Percentiles rank a stretch among this genome's conserved stretches.
Conservation (phyloP, 2,797 vertebrate species). For the Scarus forsteni region DNA sequence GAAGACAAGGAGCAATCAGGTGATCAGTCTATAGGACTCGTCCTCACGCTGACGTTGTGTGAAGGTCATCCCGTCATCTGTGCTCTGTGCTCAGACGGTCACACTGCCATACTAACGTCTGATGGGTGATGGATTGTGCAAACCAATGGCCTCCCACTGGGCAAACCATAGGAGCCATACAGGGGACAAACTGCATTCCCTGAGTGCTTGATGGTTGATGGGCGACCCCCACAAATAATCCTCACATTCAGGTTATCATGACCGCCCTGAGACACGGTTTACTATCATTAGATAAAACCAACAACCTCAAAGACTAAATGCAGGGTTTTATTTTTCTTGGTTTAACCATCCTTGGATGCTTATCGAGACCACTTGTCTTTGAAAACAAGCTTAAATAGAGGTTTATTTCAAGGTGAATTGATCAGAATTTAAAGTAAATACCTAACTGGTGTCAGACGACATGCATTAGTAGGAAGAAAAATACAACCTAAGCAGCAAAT, state of each 20-base stretch:
- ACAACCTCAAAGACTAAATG: not conserved
- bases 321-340: no score
- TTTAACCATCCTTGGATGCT: not conserved
- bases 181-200: slow-evolving; percentile 11
- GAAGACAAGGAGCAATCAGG: slow-evolving; percentile 66
- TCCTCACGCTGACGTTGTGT: slow-evolving; percentile 56
- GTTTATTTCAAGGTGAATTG: not conserved
- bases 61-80: slow-evolving; percentile 71
- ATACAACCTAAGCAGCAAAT: no score
- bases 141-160: slow-evolving; percentile 46
- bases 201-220: slow-evolving; percentile 40
- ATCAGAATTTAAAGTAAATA: not conserved
- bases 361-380: not conserved
- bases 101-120: slow-evolving; percentile 36
- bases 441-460: not conserved
- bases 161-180: slow-evolving; percentile 23
- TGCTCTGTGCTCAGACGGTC: slow-evolving; percentile 13
- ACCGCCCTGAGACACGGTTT: slow-evolving; percentile 1
- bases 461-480: not conserved
- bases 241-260: slow-evolving; percentile 33
- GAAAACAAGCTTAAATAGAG: not conserved
- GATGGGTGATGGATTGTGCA: slow-evolving; percentile 51
- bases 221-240: slow-evolving; percentile 19
- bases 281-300: not conserved
- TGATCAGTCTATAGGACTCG: slow-evolving; percentile 53